A percentile compares a stretch with the other conserved stretches of the same genome.
Evolutionary conservation across 2,888 invertebrate species (phyloP).

Genomic region (Muschampia staudingeri): DNA sequence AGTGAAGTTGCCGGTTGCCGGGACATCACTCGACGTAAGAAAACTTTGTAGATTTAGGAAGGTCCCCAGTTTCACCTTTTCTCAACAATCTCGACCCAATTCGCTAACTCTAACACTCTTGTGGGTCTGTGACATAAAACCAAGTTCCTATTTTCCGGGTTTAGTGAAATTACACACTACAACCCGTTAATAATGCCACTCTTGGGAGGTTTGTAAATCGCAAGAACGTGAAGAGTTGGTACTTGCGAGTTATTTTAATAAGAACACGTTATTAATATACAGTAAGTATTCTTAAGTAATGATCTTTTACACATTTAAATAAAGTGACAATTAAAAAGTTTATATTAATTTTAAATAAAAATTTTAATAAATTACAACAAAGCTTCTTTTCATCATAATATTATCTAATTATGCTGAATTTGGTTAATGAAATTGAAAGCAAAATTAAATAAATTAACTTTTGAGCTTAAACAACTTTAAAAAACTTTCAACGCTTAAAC

Average conservation of each 20-base stretch:
- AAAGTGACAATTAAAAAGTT: too few species aligned
- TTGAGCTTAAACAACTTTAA: too few species aligned
- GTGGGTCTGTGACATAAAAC: constrained; percentile 1
- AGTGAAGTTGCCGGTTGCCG: constrained; percentile 40
- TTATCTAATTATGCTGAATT: too few species aligned
- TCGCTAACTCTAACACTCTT: constrained; percentile 12
- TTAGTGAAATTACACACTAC: not conserved
- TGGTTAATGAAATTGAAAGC: too few species aligned
- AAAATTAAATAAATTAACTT: too few species aligned
- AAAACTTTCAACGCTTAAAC: too few species aligned
- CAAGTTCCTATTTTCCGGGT: not conserved
- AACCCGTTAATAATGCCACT: not conserved
- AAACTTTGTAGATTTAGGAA: constrained; percentile 83
- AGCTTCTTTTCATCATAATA: too few species aligned
- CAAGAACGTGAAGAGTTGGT: not conserved
- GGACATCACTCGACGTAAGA: constrained; percentile 53
- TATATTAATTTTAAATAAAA: too few species aligned
- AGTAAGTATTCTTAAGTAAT: too few species aligned
- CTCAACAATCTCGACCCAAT: constrained; percentile 31
- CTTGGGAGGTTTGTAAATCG: not conserved
- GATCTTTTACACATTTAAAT: too few species aligned
- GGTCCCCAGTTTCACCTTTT: constrained; percentile 75
- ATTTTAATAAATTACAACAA: too few species aligned
- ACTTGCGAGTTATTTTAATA: not conserved
- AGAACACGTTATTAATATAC: not conserved